These are phyloP conservation scores for Aporophyla nigra DNA, from an alignment of 2,888 invertebrate genomes.

Conservation along the genomic window DNA sequence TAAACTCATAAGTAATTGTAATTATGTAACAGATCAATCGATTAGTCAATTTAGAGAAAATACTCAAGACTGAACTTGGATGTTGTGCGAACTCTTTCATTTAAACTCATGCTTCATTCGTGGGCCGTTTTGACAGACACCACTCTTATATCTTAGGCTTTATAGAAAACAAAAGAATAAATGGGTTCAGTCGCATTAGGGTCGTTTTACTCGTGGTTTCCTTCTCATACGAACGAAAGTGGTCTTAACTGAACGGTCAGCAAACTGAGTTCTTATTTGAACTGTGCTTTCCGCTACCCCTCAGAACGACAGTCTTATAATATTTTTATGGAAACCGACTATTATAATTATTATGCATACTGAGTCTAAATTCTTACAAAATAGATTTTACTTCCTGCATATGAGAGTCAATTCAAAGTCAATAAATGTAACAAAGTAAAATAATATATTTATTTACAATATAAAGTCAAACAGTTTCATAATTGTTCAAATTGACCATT, in stretches of 20 bases:
- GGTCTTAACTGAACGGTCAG: not conserved
- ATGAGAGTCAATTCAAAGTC: conserved; percentile 46
- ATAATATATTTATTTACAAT: not conserved
- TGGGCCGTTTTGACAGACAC: conserved; percentile 33
- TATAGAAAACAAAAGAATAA: not conserved
- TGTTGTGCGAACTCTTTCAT: conserved; percentile 72
- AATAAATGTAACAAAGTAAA: conserved; percentile 18
- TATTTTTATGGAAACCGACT: not conserved
- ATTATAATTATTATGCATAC: not conserved
- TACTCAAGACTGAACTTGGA: conserved; percentile 87
- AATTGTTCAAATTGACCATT: not conserved
- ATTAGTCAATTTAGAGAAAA: conserved; percentile 87
- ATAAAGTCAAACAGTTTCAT: no score
- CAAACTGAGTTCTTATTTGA: not conserved
- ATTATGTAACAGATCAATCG: conserved; percentile 76
- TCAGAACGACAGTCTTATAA: not conserved
- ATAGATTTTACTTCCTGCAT: conserved; percentile 25
- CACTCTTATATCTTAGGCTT: not conserved
- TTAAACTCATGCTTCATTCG: conserved; percentile 49
- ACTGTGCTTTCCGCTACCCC: not conserved
- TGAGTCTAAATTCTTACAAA: not conserved
- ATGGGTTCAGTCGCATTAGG: not conserved
- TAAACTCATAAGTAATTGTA: conserved; percentile 52
- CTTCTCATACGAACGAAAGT: not conserved
- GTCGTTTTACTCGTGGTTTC: not conserved